These are phyloP conservation scores for Chrysodeixis includens DNA, from an alignment of 2,888 invertebrate species.

Conservation along the genomic window DNA sequence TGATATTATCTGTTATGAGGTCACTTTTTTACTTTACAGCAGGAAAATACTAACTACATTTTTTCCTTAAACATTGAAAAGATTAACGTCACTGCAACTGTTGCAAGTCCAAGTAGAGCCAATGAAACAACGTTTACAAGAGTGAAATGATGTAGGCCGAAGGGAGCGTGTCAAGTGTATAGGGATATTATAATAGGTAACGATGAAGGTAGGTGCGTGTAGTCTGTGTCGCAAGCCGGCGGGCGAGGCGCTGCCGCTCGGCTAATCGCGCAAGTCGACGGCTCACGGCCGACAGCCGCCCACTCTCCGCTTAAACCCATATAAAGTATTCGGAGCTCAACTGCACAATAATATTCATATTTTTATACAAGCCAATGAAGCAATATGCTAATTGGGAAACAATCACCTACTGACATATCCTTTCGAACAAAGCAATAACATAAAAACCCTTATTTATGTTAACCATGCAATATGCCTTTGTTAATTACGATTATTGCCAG, in stretches of 20 bases:
- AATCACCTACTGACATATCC: constrained; percentile 64
- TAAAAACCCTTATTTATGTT: constrained; percentile 42
- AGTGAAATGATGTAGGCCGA: not conserved
- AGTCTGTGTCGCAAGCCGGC: constrained; percentile 77
- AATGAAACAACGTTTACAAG: not conserved
- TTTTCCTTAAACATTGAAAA: not conserved
- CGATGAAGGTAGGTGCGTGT: constrained; percentile 74
- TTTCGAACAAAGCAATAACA: constrained; percentile 52
- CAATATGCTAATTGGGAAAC: constrained; percentile 80
- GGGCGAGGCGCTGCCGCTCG: constrained; percentile 59
- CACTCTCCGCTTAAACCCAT: constrained; percentile 86
- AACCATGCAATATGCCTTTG: constrained; percentile 31
- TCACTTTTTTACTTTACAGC: not conserved
- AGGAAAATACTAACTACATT: not conserved
- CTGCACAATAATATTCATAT: constrained; percentile 83
- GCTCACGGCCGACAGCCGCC: constrained; percentile 87
- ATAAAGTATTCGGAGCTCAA: constrained; percentile 82
- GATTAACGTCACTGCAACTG: not conserved
- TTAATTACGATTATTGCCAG: constrained; percentile 38
- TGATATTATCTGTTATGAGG: not conserved
- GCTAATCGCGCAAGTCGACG: constrained; percentile 81
- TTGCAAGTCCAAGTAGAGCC: not conserved
- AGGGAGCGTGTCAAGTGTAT: constrained; percentile 23
- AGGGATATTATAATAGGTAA: constrained; percentile 66
- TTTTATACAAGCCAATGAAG: constrained; percentile 79